These are phyloP conservation scores for Elachura formosa DNA, from an alignment of 2,113 vertebrate genomes.

Conservation along the genomic window DNA sequence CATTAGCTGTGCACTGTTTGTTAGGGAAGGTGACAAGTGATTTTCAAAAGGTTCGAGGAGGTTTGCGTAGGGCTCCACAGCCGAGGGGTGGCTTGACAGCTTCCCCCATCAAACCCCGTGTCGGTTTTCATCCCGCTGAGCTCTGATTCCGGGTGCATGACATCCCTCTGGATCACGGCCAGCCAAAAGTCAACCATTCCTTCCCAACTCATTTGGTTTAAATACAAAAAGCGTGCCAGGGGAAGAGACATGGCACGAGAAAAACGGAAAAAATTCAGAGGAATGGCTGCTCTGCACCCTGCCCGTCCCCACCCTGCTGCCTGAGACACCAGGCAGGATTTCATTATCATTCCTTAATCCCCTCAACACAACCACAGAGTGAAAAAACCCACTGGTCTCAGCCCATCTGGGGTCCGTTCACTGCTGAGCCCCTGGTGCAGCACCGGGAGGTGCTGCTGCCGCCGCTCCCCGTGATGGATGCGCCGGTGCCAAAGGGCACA, in stretches of 20 bases:
- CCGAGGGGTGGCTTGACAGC: background rate
- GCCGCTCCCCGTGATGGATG: slow-evolving; percentile 16
- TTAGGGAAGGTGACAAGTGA: background rate
- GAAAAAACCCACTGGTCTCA: background rate
- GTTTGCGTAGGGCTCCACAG: background rate
- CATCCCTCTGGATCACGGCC: background rate
- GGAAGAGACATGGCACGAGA: background rate
- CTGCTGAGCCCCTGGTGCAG: background rate
- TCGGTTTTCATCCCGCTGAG: background rate
- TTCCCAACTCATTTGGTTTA: background rate
- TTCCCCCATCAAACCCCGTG: background rate
- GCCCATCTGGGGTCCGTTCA: background rate
- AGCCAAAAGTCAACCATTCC: background rate
- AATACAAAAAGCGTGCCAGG: background rate
- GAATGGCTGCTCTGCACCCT: background rate
- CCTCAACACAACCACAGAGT: background rate
- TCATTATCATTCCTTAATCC: background rate
- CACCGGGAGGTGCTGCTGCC: background rate
- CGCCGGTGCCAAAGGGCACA: slow-evolving; percentile 18
- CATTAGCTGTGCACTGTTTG: background rate
- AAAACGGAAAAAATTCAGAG: background rate
- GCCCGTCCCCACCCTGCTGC: background rate
- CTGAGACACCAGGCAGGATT: background rate
- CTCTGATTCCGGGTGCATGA: background rate
- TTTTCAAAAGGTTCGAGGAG: background rate